Evolutionary conservation across 1,140 invertebrate species (phyloP).

Genomic region (Neotoxoptera formosana): DNA sequence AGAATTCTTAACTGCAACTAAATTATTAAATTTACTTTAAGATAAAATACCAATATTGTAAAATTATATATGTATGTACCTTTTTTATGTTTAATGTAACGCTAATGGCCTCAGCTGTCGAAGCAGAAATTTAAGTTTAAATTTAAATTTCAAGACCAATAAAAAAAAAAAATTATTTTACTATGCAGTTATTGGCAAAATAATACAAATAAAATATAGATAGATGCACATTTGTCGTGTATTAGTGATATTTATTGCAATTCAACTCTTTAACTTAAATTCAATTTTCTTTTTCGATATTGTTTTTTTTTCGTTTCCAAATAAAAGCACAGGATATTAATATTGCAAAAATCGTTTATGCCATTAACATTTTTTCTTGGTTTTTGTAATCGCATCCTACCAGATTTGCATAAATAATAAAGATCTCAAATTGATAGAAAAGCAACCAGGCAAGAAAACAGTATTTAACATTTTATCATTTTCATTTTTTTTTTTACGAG

Average conservation of each 20-base stretch:
- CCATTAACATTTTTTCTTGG: neutral
- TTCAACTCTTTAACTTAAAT: neutral
- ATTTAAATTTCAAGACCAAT: no score
- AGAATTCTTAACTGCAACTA: no score
- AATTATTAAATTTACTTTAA: no score
- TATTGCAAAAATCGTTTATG: conserved; percentile 8
- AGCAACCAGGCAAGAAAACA: neutral
- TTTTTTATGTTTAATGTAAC: no score
- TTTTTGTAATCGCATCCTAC: neutral
- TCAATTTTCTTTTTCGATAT: neutral
- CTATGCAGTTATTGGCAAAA: neutral
- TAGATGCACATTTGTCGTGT: neutral
- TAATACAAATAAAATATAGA: neutral
- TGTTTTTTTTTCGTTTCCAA: neutral
- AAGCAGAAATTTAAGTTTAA: no score
- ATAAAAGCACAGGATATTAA: conserved; percentile 3
- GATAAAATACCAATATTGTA: no score
- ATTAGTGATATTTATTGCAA: neutral
- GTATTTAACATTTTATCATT: neutral
- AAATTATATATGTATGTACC: no score
- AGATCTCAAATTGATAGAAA: neutral
- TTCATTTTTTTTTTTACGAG: neutral
- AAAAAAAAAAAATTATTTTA: no score
- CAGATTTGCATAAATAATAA: conserved; percentile 38
- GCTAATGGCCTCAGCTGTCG: no score